These are phyloP conservation scores for Poecilia wingei DNA, from an alignment of 2,797 vertebrate species.

Conservation along the genomic window DNA sequence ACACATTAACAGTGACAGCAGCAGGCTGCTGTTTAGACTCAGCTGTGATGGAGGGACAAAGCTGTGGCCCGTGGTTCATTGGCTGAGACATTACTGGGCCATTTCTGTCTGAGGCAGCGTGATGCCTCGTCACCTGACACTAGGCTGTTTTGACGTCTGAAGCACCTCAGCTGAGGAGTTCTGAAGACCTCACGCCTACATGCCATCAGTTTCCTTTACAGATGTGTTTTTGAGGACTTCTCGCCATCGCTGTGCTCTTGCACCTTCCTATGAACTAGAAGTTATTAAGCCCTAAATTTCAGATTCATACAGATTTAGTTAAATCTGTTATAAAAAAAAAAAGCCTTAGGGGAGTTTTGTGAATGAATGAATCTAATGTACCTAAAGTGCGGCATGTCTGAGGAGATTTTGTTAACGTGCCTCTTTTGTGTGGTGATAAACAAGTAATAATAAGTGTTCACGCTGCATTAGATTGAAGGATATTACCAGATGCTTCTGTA, in stretches of 20 bases:
- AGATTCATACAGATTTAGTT: neutral
- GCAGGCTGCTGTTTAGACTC: conserved; percentile 69
- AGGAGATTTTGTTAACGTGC: neutral
- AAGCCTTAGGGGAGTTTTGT: neutral
- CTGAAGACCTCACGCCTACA: conserved; percentile 78
- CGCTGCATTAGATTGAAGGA: conserved; percentile 1
- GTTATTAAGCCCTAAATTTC: neutral
- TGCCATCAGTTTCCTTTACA: conserved; percentile 82
- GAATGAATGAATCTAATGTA: neutral
- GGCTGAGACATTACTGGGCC: conserved; percentile 89
- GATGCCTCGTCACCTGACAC: conserved; percentile 82
- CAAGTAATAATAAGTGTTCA: conserved; percentile 2
- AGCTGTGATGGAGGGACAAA: conserved; percentile 70
- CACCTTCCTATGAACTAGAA: neutral
- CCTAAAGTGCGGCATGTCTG: neutral
- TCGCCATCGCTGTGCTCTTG: conserved; percentile 49
- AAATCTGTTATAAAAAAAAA: neutral
- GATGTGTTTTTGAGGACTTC: conserved; percentile 72
- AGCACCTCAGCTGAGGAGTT: conserved; percentile 82
- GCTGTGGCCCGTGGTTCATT: conserved; percentile 85
- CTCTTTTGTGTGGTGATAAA: conserved; percentile 2
- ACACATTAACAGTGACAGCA: conserved; percentile 67
- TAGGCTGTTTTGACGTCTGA: conserved; percentile 84
- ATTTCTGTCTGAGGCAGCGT: conserved; percentile 83
- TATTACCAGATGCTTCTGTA: neutral